phyloP scores from a whole-genome alignment of 2,888 invertebrate species.

The Nesidiocoris tenuis region DNA sequence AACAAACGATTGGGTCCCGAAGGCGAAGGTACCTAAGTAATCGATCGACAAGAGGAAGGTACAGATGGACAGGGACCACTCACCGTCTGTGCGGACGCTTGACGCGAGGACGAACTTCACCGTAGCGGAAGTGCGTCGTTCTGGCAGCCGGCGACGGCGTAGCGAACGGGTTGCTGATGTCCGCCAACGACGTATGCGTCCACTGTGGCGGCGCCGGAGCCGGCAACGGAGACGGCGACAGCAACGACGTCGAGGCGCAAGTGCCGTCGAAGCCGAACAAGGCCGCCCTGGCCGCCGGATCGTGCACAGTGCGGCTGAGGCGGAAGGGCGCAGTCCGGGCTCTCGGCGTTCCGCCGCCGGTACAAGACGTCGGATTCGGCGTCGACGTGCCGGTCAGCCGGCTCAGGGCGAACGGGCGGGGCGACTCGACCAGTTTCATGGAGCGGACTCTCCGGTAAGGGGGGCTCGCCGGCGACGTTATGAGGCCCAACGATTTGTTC shows the following conservation, averaged over 20 bases:
- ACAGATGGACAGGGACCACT: no score
- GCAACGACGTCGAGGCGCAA: not conserved
- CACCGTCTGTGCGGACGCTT: not conserved
- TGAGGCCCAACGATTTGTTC: conserved; percentile 46
- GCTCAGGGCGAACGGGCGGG: conserved; percentile 39
- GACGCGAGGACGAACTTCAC: not conserved
- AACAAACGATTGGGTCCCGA: no score
- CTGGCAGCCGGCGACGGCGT: not conserved
- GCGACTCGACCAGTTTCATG: conserved; percentile 46
- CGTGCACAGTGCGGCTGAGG: not conserved
- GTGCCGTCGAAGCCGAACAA: not conserved
- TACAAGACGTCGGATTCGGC: conserved; percentile 41
- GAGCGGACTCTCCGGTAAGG: conserved; percentile 46
- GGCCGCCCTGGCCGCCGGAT: not conserved
- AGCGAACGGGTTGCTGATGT: conserved; percentile 31
- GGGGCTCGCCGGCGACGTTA: conserved; percentile 47
- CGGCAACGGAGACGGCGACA: not conserved
- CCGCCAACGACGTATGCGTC: conserved; percentile 3
- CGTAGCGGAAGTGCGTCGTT: not conserved
- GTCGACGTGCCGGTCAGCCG: conserved; percentile 35
- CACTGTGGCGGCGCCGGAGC: not conserved
- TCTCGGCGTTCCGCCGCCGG: conserved; percentile 12
- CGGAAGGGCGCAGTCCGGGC: conserved; percentile 19
- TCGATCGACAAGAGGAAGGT: no score
- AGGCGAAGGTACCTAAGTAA: no score